These are phyloP conservation scores for Amphimedon queenslandica DNA, from an alignment of 37 sponge, comb jelly and placozoan species.

Conservation along the genomic window DNA sequence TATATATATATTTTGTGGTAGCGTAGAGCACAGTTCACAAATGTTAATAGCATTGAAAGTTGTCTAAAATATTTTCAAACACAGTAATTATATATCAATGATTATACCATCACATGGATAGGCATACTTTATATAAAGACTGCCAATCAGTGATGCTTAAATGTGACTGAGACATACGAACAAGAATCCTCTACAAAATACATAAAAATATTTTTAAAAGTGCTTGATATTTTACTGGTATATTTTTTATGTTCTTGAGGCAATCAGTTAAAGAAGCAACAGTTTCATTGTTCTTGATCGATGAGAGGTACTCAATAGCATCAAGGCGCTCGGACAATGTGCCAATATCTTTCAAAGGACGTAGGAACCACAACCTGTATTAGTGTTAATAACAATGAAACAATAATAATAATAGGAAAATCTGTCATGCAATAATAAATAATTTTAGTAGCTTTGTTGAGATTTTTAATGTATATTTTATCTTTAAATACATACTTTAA, in stretches of 20 bases:
- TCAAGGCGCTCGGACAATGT: conserved; percentile 64
- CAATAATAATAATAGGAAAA: no score
- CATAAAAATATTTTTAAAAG: neutral
- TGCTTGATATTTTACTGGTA: conserved; percentile 82
- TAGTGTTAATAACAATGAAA: no score
- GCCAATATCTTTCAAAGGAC: conserved; percentile 67
- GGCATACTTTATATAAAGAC: conserved; percentile 72
- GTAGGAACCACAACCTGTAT: conserved; percentile 91
- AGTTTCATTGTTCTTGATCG: conserved; percentile 61
- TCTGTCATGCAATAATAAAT: no score
- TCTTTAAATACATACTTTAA: conserved; percentile 82
- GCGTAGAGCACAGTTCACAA: conserved; percentile 68
- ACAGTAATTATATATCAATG: neutral
- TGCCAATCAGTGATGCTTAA: conserved; percentile 85
- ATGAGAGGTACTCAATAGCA: conserved; percentile 68
- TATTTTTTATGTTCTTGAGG: conserved; percentile 77
- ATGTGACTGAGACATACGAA: conserved; percentile 66
- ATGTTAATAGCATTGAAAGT: conserved; percentile 79
- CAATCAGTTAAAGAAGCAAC: conserved; percentile 60
- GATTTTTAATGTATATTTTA: no score
- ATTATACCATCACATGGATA: neutral
- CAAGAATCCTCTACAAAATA: conserved; percentile 64
- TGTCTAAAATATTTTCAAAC: conserved; percentile 60
- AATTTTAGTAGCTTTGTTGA: no score
- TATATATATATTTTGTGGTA: conserved; percentile 58